phyloP scores from a whole-genome alignment of 2,888 invertebrate genomes.

The Maniola hyperantus region DNA sequence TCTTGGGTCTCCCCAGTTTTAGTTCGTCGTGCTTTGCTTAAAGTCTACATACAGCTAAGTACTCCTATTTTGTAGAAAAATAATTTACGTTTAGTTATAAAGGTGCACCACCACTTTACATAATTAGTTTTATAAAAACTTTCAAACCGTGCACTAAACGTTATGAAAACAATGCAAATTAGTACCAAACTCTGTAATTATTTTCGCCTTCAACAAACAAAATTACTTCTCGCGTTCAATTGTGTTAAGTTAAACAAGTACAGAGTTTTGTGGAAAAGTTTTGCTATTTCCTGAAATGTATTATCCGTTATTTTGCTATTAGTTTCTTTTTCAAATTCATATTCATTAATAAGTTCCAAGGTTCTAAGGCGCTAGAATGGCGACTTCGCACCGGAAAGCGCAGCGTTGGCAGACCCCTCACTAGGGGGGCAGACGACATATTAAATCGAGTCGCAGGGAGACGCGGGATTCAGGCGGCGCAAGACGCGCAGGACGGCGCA shows the following conservation, averaged over 20 bases:
- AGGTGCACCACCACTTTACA: background rate
- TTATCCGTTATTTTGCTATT: slow-evolving; percentile 4
- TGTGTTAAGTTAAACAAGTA: slow-evolving; percentile 24
- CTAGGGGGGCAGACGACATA: no score
- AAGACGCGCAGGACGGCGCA: no score
- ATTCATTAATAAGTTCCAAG: background rate
- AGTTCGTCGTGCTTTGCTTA: no score
- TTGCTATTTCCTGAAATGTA: slow-evolving; percentile 10
- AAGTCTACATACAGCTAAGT: no score
- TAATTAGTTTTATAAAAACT: background rate
- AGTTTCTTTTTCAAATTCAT: background rate
- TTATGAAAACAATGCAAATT: background rate
- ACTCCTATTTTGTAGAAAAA: background rate
- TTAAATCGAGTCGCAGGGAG: no score
- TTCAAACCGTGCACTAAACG: background rate
- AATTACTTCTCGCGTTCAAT: slow-evolving; percentile 27
- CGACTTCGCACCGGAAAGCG: no score
- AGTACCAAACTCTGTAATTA: slow-evolving; percentile 9
- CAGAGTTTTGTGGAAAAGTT: slow-evolving; percentile 9
- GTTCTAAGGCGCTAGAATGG: no score
- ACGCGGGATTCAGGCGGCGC: no score
- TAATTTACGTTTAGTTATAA: background rate
- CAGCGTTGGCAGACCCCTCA: no score
- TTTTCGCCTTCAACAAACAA: slow-evolving; percentile 14
- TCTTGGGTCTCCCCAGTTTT: no score